A percentile compares a stretch with the other conserved stretches of the same genome.
Evolutionary conservation across 2,888 invertebrate species (phyloP).

Genomic region (Beris chalybata): DNA sequence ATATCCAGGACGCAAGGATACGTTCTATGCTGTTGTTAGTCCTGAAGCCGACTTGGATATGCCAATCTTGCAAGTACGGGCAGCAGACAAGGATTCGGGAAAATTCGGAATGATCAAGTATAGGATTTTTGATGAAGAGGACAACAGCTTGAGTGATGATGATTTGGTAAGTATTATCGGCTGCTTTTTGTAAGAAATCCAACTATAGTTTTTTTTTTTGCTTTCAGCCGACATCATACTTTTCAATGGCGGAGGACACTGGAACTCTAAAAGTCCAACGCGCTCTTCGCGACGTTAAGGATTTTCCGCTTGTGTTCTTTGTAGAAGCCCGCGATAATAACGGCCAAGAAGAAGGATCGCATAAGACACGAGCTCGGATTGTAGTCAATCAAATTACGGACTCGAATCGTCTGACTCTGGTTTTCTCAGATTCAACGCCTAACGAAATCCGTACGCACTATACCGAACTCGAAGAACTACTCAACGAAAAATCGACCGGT

Average conservation of each 20-base stretch:
- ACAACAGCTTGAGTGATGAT: slow-evolving; percentile 47
- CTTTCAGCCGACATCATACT: slow-evolving; percentile 59
- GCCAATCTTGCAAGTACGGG: slow-evolving; percentile 79
- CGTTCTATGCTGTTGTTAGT: slow-evolving; percentile 80
- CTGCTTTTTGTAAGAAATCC: background rate
- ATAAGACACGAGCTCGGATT: slow-evolving; percentile 51
- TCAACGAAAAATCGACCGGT: slow-evolving; percentile 64
- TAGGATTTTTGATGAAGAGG: slow-evolving; percentile 55
- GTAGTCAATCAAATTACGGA: slow-evolving; percentile 73
- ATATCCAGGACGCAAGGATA: slow-evolving; percentile 63
- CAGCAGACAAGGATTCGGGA: slow-evolving; percentile 84
- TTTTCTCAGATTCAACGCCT: slow-evolving; percentile 73
- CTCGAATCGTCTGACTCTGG: slow-evolving; percentile 75
- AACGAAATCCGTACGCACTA: slow-evolving; percentile 65
- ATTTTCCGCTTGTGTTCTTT: slow-evolving; percentile 73
- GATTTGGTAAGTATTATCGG: slow-evolving; percentile 45
- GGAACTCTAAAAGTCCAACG: slow-evolving; percentile 77
- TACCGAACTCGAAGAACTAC: slow-evolving; percentile 57
- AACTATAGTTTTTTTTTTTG: background rate
- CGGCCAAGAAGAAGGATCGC: slow-evolving; percentile 58
- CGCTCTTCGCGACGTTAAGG: slow-evolving; percentile 69
- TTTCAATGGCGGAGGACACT: slow-evolving; percentile 71
- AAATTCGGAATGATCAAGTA: slow-evolving; percentile 80
- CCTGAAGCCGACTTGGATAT: slow-evolving; percentile 73
- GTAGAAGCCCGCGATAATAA: slow-evolving; percentile 64